These are phyloP conservation scores for Xylophagus ater DNA, from an alignment of 2,888 invertebrate species.

Conservation along the genomic window DNA sequence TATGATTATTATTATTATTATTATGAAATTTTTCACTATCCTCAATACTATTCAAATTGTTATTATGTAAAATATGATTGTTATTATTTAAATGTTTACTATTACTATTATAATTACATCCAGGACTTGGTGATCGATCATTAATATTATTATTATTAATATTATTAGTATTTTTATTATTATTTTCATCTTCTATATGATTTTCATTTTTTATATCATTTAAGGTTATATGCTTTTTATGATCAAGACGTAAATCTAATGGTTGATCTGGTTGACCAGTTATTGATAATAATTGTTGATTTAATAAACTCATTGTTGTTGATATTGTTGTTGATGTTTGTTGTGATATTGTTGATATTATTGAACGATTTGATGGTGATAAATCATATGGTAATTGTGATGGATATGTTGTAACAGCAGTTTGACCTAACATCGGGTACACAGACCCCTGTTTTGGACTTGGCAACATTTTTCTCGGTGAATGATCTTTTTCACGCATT, in stretches of 20 bases:
- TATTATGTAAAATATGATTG: slow-evolving; percentile 15
- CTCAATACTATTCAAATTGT: slow-evolving; percentile 14
- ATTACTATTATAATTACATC: slow-evolving; percentile 23
- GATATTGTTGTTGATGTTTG: slow-evolving; percentile 36
- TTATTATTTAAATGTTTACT: slow-evolving; percentile 19
- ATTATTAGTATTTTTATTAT: slow-evolving; percentile 48
- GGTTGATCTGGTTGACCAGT: slow-evolving; percentile 55
- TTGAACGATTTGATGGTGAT: slow-evolving; percentile 33
- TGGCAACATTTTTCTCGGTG: slow-evolving; percentile 75
- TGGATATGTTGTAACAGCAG: slow-evolving; percentile 41
- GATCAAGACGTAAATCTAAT: slow-evolving; percentile 74
- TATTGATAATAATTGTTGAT: slow-evolving; percentile 30
- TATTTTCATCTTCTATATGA: slow-evolving; percentile 71
- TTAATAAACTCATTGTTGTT: slow-evolving; percentile 37
- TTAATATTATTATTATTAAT: slow-evolving; percentile 19
- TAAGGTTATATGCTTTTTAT: slow-evolving; percentile 56
- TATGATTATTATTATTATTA: background rate
- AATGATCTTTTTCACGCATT: slow-evolving; percentile 86
- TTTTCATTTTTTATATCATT: slow-evolving; percentile 33
- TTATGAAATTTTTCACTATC: slow-evolving; percentile 15
- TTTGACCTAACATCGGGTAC: slow-evolving; percentile 51
- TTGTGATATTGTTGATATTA: slow-evolving; percentile 34
- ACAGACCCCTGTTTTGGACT: slow-evolving; percentile 66
- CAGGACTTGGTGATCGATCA: slow-evolving; percentile 21
- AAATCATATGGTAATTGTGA: slow-evolving; percentile 58